Conservation (phyloP, 2,113 vertebrate species). For the Rhineura floridana region DNA sequence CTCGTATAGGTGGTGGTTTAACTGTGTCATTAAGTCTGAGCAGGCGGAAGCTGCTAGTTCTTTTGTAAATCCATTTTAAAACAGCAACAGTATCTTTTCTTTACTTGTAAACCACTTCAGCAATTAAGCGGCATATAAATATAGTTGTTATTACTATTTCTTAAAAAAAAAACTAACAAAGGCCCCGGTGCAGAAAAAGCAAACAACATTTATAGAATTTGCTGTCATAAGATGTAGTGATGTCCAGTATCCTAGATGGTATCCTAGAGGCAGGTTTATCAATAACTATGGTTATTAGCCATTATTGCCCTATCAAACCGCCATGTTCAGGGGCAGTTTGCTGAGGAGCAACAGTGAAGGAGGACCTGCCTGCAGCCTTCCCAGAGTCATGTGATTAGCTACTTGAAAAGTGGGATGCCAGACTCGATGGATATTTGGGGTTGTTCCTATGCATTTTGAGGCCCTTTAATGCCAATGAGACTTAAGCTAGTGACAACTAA, state of each 20-base stretch:
- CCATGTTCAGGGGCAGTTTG: no score
- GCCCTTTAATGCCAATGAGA: not conserved
- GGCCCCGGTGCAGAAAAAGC: not conserved
- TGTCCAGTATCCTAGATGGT: no score
- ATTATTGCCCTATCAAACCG: no score
- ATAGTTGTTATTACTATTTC: not conserved
- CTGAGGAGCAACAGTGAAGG: no score
- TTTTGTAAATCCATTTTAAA: not conserved
- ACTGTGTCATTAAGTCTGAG: not conserved
- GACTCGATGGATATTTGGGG: not conserved
- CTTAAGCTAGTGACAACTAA: not conserved
- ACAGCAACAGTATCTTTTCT: not conserved
- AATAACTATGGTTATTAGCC: no score
- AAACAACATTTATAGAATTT: not conserved
- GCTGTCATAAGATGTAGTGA: not conserved
- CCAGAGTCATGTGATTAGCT: not conserved
- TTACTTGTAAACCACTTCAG: no score
- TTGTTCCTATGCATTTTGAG: not conserved
- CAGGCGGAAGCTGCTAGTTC: not conserved
- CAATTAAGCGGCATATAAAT: no score
- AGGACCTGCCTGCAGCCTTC: not conserved
- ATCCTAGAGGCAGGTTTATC: no score
- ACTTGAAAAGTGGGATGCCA: not conserved
- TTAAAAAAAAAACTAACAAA: not conserved
- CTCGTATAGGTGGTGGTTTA: slow-evolving; percentile 25